A percentile compares a stretch with the other conserved stretches of the same genome.
phyloP scores from a whole-genome alignment of 2,797 vertebrate genomes.

The Hapalemur alaotrensis region DNA sequence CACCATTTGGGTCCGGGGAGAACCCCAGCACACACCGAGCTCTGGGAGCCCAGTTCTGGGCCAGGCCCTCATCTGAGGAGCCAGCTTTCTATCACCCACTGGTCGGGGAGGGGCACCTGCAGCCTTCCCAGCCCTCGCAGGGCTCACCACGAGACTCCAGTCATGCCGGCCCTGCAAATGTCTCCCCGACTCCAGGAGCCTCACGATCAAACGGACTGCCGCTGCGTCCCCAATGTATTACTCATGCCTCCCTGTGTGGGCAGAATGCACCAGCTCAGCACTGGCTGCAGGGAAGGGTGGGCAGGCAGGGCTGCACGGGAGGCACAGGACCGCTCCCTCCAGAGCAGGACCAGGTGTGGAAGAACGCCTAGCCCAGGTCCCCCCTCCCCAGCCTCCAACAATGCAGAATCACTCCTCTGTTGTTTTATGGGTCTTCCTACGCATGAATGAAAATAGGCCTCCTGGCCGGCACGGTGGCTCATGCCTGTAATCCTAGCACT shows the following conservation, averaged over 20 bases:
- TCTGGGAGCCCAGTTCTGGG: background rate
- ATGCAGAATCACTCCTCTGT: background rate
- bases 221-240: background rate
- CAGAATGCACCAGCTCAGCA: background rate
- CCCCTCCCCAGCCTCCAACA: background rate
- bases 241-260: background rate
- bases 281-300: background rate
- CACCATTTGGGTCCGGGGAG: background rate
- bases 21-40: background rate
- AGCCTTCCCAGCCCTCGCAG: background rate
- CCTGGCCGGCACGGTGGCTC: no score
- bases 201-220: background rate
- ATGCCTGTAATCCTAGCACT: no score
- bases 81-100: background rate
- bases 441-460: background rate
- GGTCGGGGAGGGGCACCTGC: rapidly evolving
- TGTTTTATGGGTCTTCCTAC: background rate
- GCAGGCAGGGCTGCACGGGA: background rate
- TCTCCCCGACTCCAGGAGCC: background rate
- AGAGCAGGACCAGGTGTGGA: background rate
- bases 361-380: background rate
- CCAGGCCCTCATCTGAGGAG: background rate
- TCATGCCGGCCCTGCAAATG: background rate
- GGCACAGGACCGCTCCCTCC: background rate
- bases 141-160: background rate